Conservation (phyloP, 2,797 vertebrate species). For the Rhadinocentrus ornatus region DNA sequence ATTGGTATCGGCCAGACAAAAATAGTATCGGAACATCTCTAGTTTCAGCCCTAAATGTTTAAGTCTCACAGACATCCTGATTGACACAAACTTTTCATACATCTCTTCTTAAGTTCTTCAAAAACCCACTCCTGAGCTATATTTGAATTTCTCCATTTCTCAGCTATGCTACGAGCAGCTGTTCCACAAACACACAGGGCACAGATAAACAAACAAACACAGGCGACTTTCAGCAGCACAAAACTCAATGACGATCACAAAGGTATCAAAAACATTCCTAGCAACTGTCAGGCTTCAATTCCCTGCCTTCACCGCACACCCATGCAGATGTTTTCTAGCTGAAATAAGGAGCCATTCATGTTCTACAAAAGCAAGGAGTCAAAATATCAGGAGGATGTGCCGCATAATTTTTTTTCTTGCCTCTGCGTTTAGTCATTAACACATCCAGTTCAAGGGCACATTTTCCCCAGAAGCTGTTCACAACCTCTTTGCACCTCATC, state of each 20-base stretch:
- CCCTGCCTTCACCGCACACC: conserved; percentile 16
- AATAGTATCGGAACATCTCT: too few relatives aligned
- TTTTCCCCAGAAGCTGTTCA: conserved; percentile 70
- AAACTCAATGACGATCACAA: conserved; percentile 49
- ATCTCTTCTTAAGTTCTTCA: conserved; percentile 16
- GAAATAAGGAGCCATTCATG: conserved; percentile 66
- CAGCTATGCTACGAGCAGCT: conserved; percentile 6
- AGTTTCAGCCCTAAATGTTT: conserved; percentile 13
- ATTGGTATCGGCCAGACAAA: too few relatives aligned
- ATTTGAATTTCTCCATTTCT: conserved; percentile 45
- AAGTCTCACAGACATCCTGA: neutral
- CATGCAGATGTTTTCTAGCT: conserved; percentile 24
- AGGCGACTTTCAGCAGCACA: conserved; percentile 34
- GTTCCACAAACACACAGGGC: conserved; percentile 38
- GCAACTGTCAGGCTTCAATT: conserved; percentile 59
- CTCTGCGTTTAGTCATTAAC: conserved; percentile 71
- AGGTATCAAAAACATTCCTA: conserved; percentile 52
- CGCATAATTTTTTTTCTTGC: conserved; percentile 59
- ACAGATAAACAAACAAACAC: conserved; percentile 57
- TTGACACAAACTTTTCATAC: conserved; percentile 7
- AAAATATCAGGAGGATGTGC: conserved; percentile 54
- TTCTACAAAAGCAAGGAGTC: conserved; percentile 59
- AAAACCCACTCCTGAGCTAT: conserved; percentile 35
- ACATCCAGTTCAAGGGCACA: conserved; percentile 73
- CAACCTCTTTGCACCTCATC: conserved; percentile 71